Evolutionary conservation across 2,113 vertebrate species (phyloP), one percentile per base, ranked within the genome.

Genomic region (Odontesthes bonariensis): DNA sequence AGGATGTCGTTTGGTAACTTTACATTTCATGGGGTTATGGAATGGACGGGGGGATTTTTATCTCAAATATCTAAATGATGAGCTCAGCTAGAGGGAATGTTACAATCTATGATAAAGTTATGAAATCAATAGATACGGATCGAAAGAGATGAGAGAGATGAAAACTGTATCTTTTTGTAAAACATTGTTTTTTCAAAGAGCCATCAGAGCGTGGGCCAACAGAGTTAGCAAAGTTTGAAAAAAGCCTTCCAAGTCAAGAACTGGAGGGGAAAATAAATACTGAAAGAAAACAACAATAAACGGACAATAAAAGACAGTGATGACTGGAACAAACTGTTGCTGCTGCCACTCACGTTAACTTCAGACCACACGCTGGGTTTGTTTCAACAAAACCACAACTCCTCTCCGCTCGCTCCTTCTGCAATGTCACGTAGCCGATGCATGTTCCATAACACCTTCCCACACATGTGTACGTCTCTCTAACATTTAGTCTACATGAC

Each of bases 301-400:
- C 23, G 3, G 57, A 54, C 31, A 22, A 59, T 40, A 16, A 60
- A 49, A 72, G 72, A 20, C 19, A 68, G 58, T 16, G 19, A 6
- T 42, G 22, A 11, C 33, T 65, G 55, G 32, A 73, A 51, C 0
- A 49, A 56, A 75, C 32, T 76, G 52, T 53, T 40, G 72, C 42
- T 40, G 72, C 42, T 40, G 52, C 11, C 11, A 1, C 6, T 4
- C 16, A 16, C 5, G 31, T 31, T 31, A 6, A 56, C 52, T 49
- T 12, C 31, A 61, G 6, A 35, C 12, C 19, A 49, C 13, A 33
- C 8, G 6, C 16, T 0, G 46, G 2, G 27, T n/a, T n/a, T n/a
- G n/a, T n/a, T 47, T 14, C 31, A 19, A 22, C 32, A 5, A 6
- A 46, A 77, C 73, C 76, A 69, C 73, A 77, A 54, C 31, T 40